Conservation (phyloP, 2,113 vertebrate species). For the Drymodes brunneopygia region DNA sequence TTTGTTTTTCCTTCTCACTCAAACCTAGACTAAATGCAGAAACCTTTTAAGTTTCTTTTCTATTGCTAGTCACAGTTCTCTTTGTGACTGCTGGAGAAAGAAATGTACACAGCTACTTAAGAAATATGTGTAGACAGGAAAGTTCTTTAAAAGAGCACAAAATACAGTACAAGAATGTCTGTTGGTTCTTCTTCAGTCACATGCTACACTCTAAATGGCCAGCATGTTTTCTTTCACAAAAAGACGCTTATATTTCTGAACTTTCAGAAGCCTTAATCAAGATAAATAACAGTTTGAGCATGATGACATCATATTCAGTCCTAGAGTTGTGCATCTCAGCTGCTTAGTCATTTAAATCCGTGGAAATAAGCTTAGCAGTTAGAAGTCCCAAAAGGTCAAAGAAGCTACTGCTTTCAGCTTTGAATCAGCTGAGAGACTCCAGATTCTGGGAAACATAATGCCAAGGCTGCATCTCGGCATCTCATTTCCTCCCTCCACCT, state of each 20-base stretch:
- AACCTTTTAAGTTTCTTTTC: not conserved
- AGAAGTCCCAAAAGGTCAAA: slow-evolving; percentile 69
- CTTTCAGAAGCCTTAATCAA: slow-evolving; percentile 13
- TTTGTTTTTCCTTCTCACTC: not conserved
- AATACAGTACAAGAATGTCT: not conserved
- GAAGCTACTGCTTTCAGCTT: slow-evolving; percentile 65
- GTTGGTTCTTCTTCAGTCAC: not conserved
- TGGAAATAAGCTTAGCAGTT: slow-evolving; percentile 21
- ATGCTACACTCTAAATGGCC: not conserved
- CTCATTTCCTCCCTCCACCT: not conserved
- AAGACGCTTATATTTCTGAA: slow-evolving; percentile 19
- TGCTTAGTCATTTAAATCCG: slow-evolving; percentile 55
- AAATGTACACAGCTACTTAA: not conserved
- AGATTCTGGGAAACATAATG: slow-evolving; percentile 47
- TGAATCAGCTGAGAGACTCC: slow-evolving; percentile 64
- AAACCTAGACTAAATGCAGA: not conserved
- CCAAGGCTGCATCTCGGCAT: slow-evolving; percentile 44
- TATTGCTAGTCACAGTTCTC: not conserved
- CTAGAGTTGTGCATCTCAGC: not conserved
- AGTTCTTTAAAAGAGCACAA: not conserved
- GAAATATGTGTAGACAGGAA: not conserved
- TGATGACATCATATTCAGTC: slow-evolving; percentile 7
- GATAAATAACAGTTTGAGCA: not conserved
- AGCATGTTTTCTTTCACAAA: not conserved
- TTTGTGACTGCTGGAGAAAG: not conserved